A percentile compares a stretch with the other conserved stretches of the same genome.
phyloP scores from a whole-genome alignment of 2,888 invertebrate genomes.

The Pseudanteris insignis region DNA sequence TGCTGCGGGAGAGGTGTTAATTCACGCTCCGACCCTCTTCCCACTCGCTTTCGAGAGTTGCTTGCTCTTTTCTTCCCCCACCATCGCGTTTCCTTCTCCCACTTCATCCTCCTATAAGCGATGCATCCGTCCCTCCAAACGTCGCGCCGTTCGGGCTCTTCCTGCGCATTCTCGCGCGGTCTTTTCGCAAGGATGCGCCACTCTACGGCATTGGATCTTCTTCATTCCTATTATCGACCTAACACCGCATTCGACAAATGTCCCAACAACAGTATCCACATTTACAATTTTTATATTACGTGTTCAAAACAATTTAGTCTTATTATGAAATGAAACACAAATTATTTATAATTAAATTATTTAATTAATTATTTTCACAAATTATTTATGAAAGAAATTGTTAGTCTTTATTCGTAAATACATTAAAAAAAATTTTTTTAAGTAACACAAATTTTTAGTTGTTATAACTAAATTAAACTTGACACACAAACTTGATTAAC shows the following conservation, averaged over 20 bases:
- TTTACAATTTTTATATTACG: too few relatives aligned
- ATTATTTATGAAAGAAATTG: too few relatives aligned
- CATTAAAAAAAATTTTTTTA: too few relatives aligned
- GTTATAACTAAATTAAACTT: too few relatives aligned
- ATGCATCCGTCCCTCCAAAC: conserved; percentile 33
- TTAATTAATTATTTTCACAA: too few relatives aligned
- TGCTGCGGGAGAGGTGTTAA: conserved; percentile 64
- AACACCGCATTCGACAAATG: neutral
- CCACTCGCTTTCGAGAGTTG: conserved; percentile 35
- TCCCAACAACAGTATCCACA: too few relatives aligned
- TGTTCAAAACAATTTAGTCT: too few relatives aligned
- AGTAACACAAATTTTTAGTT: too few relatives aligned
- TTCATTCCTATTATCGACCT: conserved; percentile 7
- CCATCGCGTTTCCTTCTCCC: conserved; percentile 43
- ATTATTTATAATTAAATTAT: too few relatives aligned
- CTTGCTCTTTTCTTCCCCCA: conserved; percentile 40
- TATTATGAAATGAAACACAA: too few relatives aligned
- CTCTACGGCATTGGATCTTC: conserved; percentile 13
- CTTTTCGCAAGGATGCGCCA: conserved; percentile 27
- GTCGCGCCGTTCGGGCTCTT: conserved; percentile 12
- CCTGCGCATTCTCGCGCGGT: conserved; percentile 37
- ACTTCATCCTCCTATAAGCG: conserved; percentile 36
- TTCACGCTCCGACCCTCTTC: conserved; percentile 54
- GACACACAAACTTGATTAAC: too few relatives aligned
- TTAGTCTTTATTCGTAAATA: too few relatives aligned